Evolutionary conservation across 2,113 vertebrate genomes (phyloP).

Genomic region (Fregata magnificens): DNA sequence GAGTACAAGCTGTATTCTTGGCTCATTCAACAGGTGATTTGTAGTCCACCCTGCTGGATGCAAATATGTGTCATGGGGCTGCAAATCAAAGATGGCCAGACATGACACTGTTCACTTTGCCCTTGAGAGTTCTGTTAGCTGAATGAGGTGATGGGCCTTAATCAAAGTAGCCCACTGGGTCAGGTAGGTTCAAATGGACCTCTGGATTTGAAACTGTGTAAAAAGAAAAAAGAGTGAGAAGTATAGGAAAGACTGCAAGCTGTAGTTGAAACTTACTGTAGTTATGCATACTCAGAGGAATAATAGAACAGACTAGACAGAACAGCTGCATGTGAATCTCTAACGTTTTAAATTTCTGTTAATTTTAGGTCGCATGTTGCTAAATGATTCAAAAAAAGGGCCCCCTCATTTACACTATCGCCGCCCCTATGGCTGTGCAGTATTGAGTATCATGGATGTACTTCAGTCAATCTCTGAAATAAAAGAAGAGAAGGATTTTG

Average conservation of each 20-base stretch:
- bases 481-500: constrained; percentile 96
- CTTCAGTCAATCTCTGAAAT: constrained; percentile 92
- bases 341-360: not conserved
- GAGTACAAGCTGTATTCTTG: not conserved
- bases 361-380: constrained; percentile 87
- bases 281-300: not conserved
- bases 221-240: not conserved
- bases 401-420: constrained; percentile 90
- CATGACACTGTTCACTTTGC: not conserved
- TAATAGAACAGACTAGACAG: not conserved
- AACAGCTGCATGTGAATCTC: not conserved
- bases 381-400: constrained; percentile 95
- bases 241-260: not conserved
- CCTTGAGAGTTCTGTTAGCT: not conserved
- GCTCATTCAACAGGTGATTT: not conserved
- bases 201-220: not conserved
- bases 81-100: constrained; percentile 4
- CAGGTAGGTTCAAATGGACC: not conserved
- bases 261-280: not conserved
- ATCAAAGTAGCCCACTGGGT: not conserved
- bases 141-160: not conserved
- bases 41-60: not conserved
- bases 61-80: not conserved
- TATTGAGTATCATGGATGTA: constrained; percentile 89
- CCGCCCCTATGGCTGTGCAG: constrained; percentile 91